Evolutionary conservation across 1,140 invertebrate genomes (phyloP), one percentile per base, ranked within the genome.

Genomic region (Bombus terrestris): DNA sequence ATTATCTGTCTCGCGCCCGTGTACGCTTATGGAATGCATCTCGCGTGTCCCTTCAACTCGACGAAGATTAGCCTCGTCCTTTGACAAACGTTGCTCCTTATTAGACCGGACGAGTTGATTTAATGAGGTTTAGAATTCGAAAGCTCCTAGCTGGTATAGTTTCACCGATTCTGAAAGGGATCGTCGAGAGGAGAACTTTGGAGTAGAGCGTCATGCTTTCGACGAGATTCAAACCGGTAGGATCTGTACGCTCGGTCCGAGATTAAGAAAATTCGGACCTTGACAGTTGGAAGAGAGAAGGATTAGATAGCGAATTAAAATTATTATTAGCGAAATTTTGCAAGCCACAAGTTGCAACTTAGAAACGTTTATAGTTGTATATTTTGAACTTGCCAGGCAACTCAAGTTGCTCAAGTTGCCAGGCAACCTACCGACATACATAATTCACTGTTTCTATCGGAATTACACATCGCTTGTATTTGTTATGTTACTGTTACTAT

Each of bases 1-100:
- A 92, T 93, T 93, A 93, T 92, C 87, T 82, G 88, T 91, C 86
- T 74, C 77, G 74, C 81, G 47, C 41, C 37, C 25, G 69, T 81
- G 57, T 76, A 74, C 81, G 59, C 59, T 57, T 39, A 79, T 37
- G 88, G 59, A 88, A 88, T 90, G 81, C 84, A 81, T 85, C 32
- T 83, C 41, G 77, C 66, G 25, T 85, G 57, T 87, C 83, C 85
- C 82, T 87, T 81, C 80, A 79, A 53, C 78, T 75, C 81, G 35
- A 43, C 64, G 57, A 76, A 64, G 83, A 87, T 88, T 88, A 88
- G 76, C 76, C 22, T 78, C 76, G 83, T 88, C 88, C 83, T 90
- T 90, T 83, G 79, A 88, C 69, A 69, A 89, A 68, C 39, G 75
- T 18, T 35, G 75, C 8, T 41, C 9, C 75, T 57, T 77, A 37